phyloP scores from a whole-genome alignment of 2,888 invertebrate species.

The Torymus tubicola region DNA sequence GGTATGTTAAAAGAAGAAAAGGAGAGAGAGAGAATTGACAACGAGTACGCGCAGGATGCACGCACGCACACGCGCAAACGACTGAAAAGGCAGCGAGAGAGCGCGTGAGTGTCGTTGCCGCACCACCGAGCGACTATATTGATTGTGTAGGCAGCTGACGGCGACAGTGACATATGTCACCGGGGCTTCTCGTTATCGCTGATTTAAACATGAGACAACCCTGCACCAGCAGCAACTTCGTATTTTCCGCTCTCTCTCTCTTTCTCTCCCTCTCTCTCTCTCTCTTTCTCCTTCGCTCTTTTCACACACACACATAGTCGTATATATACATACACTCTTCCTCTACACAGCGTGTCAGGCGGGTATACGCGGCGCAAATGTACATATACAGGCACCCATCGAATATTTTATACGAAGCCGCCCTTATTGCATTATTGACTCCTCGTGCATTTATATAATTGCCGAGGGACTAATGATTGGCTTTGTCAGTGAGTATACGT shows the following conservation, averaged over 20 bases:
- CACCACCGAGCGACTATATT: slow-evolving; percentile 68
- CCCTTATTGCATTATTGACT: slow-evolving; percentile 45
- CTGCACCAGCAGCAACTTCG: slow-evolving; percentile 65
- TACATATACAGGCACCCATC: not conserved
- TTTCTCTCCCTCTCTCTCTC: slow-evolving; percentile 11
- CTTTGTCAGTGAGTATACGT: not conserved
- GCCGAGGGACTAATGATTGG: not conserved
- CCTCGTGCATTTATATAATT: slow-evolving; percentile 48
- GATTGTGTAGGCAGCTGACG: slow-evolving; percentile 76
- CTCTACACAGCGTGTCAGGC: not conserved
- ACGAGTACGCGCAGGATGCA: slow-evolving; percentile 28
- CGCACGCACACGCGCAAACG: slow-evolving; percentile 21
- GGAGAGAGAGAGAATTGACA: slow-evolving; percentile 4
- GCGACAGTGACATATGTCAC: slow-evolving; percentile 77
- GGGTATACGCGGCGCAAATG: not conserved
- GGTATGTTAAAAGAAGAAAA: slow-evolving; percentile 62
- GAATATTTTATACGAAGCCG: slow-evolving; percentile 1
- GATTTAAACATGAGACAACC: slow-evolving; percentile 76
- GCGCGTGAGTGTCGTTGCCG: slow-evolving; percentile 50
- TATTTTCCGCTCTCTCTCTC: slow-evolving; percentile 60
- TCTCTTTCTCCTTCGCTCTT: not conserved
- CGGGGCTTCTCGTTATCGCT: slow-evolving; percentile 76
- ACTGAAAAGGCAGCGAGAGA: slow-evolving; percentile 60
- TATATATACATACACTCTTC: not conserved
- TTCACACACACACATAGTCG: not conserved